Evolutionary conservation across 2,113 vertebrate species (phyloP).

Genomic region (Diphyllodes magnificus): DNA sequence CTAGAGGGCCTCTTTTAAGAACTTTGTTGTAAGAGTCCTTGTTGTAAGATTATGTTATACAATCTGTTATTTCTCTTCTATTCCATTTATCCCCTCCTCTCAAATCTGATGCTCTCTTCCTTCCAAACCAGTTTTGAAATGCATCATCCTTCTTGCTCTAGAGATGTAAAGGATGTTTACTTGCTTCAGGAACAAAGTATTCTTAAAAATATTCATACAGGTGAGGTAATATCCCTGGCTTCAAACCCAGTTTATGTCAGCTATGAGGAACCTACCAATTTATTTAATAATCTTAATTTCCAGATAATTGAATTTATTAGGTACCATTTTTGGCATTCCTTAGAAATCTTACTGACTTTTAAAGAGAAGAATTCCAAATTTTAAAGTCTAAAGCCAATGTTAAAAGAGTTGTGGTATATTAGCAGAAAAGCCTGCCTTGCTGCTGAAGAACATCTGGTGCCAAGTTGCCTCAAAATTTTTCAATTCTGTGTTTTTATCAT

Average conservation of each 20-base stretch:
- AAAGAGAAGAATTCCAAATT: background rate
- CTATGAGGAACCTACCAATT: background rate
- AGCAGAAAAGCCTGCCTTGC: background rate
- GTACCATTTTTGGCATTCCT: background rate
- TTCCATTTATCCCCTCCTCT: background rate
- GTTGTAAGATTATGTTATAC: background rate
- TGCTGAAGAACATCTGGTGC: constrained; percentile 19
- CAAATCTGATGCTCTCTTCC: background rate
- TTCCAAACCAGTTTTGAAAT: background rate
- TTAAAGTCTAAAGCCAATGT: background rate
- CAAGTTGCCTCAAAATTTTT: background rate
- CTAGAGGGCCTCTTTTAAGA: background rate
- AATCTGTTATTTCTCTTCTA: background rate
- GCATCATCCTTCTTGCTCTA: background rate
- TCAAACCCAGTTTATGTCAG: background rate
- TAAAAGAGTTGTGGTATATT: background rate
- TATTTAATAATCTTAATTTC: background rate
- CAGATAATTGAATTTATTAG: background rate
- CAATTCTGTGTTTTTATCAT: background rate
- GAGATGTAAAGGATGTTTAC: background rate
- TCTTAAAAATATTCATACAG: background rate
- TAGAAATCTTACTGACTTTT: background rate
- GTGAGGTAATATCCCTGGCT: background rate
- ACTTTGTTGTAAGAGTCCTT: background rate
- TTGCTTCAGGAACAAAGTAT: background rate